Base-by-base conservation (phyloP, 2,888 invertebrate species). In the Diarsia mendica region DNA sequence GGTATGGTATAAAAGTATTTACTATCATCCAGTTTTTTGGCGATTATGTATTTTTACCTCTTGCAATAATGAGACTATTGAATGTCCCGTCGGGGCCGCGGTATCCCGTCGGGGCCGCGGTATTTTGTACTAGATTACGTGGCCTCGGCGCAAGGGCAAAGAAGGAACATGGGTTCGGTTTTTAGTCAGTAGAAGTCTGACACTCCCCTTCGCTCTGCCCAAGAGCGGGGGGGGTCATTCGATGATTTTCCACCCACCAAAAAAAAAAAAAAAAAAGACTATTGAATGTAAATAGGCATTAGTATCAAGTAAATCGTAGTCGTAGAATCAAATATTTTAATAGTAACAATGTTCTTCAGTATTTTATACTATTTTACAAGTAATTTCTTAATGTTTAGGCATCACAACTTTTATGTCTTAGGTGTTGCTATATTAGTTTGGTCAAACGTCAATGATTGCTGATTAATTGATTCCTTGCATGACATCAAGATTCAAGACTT, bases 1-100 rank as follows among this genome's bases (percentile, higher is more conserved):
- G n/a, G n/a, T n/a, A n/a, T n/a, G n/a, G n/a, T n/a, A n/a, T n/a
- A n/a, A 63, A 79, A 74, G 63, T 1, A 48, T 28, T 49, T n/a
- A 10, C 3, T 51, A 77, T 77, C 58, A 48, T 49, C 8, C 15
- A 20, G 6, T 20, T 55, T 53, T 63, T 20, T 20, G 9, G 18
- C 18, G 1, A n/a, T 60, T 4, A 33, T 4, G 0, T 4, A 9
- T 76, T 79, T 78, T 79, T 73, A 68, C 20, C 60, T 53, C 66
- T 79, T 63, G 79, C 79, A 79, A 80, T 66, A 53, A 53, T 39
- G 4, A 51, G 15, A 64, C 13, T 28, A 65, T 58, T 58, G 6
- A 53, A 64, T 44, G 23, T 58, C n/a, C n/a, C n/a, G n/a, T n/a
- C n/a, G n/a, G n/a, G n/a, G n/a, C n/a, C n/a, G n/a, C n/a, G n/a